Base-by-base conservation (phyloP, 2,888 invertebrate species). In the Parasteatoda lunata region DNA sequence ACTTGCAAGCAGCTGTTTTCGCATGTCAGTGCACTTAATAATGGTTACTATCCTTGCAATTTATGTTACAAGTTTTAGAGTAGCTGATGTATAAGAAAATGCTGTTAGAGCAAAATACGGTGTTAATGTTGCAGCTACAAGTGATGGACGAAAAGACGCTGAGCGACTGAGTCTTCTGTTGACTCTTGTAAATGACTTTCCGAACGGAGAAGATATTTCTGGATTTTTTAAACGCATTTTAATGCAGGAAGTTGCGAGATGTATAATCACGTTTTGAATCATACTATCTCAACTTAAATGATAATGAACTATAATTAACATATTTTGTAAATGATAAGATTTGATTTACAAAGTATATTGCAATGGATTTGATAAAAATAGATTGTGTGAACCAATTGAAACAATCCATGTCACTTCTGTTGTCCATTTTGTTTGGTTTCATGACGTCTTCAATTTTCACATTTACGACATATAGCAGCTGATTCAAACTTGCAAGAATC, bases 61-160 rank as follows among this genome's bases (percentile, higher is more conserved):
- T 65, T 77, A 65, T 54, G 47, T 68, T 3, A 77, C 45, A 9
- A 77, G 77, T 45, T 5, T 47, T 5, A n/a, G 68, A n/a, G 77
- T 69, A 6, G 54, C 52, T 45, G 49, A 66, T 11, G 45, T 77
- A 5, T 52, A 77, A 7, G 68, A 77, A 49, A 52, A 52, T n/a
- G 77, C 77, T 7, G n/a, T 69, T 30, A 77, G 47, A 30, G 54
- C 69, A 1, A 77, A 68, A 30, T 8, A 68, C 5, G 30, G 9
- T 5, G 45, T 77, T 30, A 13, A 77, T 77, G 54, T 54, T 8
- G 15, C 47, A 4, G 52, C 47, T 15, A 5, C 69, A 9, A 68
- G 13, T 30, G 6, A 13, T 13, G 15, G 7, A 51, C 66, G 11
- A 1, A 52, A 49, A 4, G 15, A 4, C 9, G 66, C n/a, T 15